Conservation (phyloP, 2,113 vertebrate species). For the Microcebus ravelobensis region DNA sequence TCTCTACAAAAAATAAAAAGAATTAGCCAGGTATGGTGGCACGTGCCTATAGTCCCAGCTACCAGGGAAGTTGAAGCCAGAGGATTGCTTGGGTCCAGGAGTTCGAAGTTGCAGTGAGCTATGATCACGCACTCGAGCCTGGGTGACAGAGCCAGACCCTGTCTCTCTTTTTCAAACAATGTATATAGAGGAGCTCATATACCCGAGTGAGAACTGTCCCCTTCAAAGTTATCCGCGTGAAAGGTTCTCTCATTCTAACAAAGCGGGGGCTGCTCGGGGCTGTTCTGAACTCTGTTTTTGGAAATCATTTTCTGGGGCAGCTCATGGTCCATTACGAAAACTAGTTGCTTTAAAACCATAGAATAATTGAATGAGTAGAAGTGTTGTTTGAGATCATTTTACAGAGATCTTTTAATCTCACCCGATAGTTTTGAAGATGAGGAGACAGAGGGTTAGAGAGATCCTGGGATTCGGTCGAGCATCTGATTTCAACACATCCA, state of each 20-base stretch:
- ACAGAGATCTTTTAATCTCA: background rate
- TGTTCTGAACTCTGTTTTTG: background rate
- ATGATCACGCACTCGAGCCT: too few relatives aligned
- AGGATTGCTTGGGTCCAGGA: too few relatives aligned
- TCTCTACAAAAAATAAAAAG: too few relatives aligned
- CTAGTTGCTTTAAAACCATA: background rate
- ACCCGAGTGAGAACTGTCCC: background rate
- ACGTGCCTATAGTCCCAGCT: too few relatives aligned
- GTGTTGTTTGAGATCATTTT: background rate
- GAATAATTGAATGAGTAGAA: background rate
- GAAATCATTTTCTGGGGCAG: background rate
- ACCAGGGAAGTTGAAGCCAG: too few relatives aligned
- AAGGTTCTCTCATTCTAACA: background rate
- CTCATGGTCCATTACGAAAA: background rate
- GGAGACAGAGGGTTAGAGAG: background rate
- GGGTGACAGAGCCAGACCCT: too few relatives aligned
- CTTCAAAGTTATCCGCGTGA: background rate
- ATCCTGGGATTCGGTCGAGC: background rate
- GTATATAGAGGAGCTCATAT: background rate
- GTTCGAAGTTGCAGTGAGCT: too few relatives aligned
- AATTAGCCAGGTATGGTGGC: too few relatives aligned
- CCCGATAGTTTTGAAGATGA: background rate
- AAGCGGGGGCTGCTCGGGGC: background rate
- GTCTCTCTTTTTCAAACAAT: background rate
- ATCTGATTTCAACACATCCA: background rate